Conservation (phyloP, 2,113 vertebrate species). For the Podiceps cristatus region DNA sequence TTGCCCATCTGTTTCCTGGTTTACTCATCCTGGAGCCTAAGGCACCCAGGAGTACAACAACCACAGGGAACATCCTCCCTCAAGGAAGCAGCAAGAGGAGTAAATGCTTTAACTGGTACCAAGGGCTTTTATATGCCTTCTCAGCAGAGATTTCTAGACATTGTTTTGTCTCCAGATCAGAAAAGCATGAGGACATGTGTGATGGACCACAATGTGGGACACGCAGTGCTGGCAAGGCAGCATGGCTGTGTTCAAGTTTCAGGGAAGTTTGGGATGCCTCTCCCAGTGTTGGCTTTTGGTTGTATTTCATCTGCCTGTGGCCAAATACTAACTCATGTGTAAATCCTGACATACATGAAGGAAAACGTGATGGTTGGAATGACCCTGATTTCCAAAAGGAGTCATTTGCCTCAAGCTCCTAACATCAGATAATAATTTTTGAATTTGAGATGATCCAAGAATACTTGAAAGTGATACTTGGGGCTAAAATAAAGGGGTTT, state of each 20-base stretch:
- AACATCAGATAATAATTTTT: conserved; percentile 20
- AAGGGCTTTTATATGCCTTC: conserved; percentile 4
- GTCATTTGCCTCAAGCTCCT: conserved; percentile 38
- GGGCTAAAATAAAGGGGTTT: conserved; percentile 24
- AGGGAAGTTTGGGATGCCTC: not conserved
- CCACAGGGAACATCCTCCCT: conserved; percentile 55
- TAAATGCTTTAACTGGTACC: conserved; percentile 36
- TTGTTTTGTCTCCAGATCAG: not conserved
- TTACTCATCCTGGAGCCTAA: conserved; percentile 22
- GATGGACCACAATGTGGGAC: not conserved
- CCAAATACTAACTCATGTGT: conserved; percentile 14
- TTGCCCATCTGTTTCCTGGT: not conserved
- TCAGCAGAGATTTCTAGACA: not conserved
- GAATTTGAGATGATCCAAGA: conserved; percentile 27
- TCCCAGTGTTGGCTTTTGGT: not conserved
- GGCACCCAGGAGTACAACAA: conserved; percentile 46
- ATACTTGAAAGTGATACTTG: conserved; percentile 29
- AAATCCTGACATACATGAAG: not conserved
- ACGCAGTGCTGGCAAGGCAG: not conserved
- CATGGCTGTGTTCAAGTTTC: not conserved
- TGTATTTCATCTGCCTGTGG: not conserved
- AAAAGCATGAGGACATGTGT: not conserved
- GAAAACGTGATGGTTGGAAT: not conserved
- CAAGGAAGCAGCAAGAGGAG: conserved; percentile 35
- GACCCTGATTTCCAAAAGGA: conserved; percentile 15